Evolutionary conservation across 2,113 vertebrate genomes (phyloP).

Genomic region (Halcyon malimbica): DNA sequence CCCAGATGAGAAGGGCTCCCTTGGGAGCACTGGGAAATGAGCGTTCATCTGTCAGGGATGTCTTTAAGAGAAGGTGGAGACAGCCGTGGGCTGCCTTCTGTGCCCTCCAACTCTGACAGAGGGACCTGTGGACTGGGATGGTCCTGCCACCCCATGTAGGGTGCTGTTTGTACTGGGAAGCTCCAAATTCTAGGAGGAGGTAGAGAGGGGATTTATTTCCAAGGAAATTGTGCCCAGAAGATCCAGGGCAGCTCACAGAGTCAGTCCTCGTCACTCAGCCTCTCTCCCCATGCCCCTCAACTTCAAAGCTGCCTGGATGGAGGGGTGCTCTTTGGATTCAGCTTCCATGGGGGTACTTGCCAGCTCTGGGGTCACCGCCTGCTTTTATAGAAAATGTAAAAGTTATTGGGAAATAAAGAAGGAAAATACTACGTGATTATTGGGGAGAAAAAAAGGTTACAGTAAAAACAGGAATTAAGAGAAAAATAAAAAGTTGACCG

Average conservation of each 20-base stretch:
- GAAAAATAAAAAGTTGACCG: constrained; percentile 68
- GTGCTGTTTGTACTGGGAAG: constrained; percentile 1
- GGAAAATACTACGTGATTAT: not conserved
- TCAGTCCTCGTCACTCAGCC: not conserved
- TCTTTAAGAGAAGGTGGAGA: constrained; percentile 66
- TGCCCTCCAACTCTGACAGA: not conserved
- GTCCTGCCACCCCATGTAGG: constrained; percentile 8
- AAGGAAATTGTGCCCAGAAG: not conserved
- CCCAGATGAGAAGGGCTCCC: constrained; percentile 64
- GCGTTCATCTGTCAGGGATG: constrained; percentile 65
- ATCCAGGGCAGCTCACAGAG: not conserved
- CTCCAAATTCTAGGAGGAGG: constrained; percentile 10
- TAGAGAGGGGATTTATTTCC: not conserved
- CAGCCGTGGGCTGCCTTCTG: constrained; percentile 15
- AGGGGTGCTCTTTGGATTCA: not conserved
- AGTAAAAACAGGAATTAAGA: constrained; percentile 26
- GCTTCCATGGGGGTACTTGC: fast-evolving
- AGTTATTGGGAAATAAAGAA: not conserved
- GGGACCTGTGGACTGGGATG: not conserved
- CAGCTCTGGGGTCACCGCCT: not conserved
- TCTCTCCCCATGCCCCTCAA: not conserved
- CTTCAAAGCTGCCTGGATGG: not conserved
- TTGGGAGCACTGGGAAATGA: constrained; percentile 67
- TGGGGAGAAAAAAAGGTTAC: constrained; percentile 32
- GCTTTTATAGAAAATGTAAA: not conserved